Conservation (phyloP, 2,113 vertebrate genomes). For the Ophiodon elongatus region DNA sequence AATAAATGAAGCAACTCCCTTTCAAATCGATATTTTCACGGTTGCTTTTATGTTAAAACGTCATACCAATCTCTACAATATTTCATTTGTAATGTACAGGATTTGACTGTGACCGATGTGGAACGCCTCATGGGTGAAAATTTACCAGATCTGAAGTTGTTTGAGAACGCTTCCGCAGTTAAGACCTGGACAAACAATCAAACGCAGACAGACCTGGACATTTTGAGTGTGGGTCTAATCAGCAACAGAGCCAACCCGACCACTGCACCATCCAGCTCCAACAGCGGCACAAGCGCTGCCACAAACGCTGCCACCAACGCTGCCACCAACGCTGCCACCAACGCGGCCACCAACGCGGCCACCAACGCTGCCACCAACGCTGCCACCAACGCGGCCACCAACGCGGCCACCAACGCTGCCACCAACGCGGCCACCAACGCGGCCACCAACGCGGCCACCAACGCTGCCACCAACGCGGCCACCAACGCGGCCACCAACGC, state of each 20-base stretch:
- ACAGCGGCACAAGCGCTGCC: background rate
- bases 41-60: background rate
- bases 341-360: too few species aligned
- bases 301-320: too few species aligned
- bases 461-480: too few species aligned
- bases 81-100: slow-evolving; percentile 39
- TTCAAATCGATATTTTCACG: background rate
- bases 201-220: slow-evolving; percentile 40
- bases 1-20: background rate
- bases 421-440: too few species aligned
- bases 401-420: too few species aligned
- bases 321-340: too few species aligned
- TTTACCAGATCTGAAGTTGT: slow-evolving; percentile 29
- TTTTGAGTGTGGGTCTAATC: background rate
- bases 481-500: too few species aligned
- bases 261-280: background rate
- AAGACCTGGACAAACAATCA: slow-evolving; percentile 34
- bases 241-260: background rate
- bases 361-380: too few species aligned
- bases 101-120: slow-evolving; percentile 27
- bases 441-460: too few species aligned
- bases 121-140: slow-evolving; percentile 13
- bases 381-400: too few species aligned
- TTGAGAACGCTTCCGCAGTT: slow-evolving; percentile 16
- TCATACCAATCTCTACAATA: background rate